Conservation (phyloP, 2,888 invertebrate species). For the Nemurella pictetii region DNA sequence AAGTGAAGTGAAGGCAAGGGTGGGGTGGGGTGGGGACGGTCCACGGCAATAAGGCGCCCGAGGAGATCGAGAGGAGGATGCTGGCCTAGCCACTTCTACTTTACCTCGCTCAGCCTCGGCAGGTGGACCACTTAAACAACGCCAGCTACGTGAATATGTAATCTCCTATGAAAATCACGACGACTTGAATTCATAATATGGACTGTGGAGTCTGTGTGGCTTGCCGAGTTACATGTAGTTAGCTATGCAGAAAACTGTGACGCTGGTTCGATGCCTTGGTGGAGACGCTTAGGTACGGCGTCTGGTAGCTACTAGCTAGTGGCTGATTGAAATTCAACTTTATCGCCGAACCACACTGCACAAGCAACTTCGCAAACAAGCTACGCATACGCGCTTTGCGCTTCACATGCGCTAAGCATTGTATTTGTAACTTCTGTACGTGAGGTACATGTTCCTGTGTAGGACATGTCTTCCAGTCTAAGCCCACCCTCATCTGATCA, state of each 20-base stretch:
- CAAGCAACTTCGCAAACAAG: too few relatives aligned
- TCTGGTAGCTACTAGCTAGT: too few relatives aligned
- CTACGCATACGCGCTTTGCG: too few relatives aligned
- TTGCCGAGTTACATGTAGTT: not conserved
- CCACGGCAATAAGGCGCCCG: not conserved
- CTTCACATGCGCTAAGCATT: too few relatives aligned
- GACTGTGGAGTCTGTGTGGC: not conserved
- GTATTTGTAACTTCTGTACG: too few relatives aligned
- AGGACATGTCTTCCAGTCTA: too few relatives aligned
- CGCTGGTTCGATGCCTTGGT: not conserved
- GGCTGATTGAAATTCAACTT: not conserved
- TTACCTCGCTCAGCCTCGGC: not conserved
- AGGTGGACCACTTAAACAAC: not conserved
- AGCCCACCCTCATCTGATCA: too few relatives aligned
- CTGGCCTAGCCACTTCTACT: not conserved
- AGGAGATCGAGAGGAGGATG: not conserved
- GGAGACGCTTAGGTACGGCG: too few relatives aligned
- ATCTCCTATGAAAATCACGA: not conserved
- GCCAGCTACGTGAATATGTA: not conserved
- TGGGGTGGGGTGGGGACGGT: not conserved
- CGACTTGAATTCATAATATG: not conserved
- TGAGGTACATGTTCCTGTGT: too few relatives aligned
- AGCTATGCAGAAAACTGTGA: not conserved
- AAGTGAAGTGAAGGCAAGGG: not conserved
- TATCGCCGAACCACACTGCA: too few relatives aligned